A percentile compares a stretch with the other conserved stretches of the same genome.
Conservation (phyloP, 2,113 vertebrate species). For the Picathartes gymnocephalus region DNA sequence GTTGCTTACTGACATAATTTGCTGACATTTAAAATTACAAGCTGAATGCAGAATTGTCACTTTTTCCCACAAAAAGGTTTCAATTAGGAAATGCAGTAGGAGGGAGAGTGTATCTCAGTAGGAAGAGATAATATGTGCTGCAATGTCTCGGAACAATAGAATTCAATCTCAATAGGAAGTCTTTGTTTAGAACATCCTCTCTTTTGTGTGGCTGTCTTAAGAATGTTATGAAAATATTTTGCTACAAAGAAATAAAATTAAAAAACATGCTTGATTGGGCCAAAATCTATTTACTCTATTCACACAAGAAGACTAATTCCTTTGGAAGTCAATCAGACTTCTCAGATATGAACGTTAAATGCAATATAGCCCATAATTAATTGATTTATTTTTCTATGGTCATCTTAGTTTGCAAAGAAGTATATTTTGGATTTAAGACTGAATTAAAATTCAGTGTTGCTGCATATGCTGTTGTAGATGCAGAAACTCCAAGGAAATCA, state of each 20-base stretch:
- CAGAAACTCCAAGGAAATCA: not conserved
- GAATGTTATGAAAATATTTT: not conserved
- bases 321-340: not conserved
- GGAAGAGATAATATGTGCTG: conserved; percentile 5
- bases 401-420: not conserved
- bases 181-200: not conserved
- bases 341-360: not conserved
- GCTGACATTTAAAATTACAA: conserved; percentile 17
- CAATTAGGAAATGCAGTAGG: conserved; percentile 29
- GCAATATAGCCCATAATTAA: not conserved
- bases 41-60: not conserved
- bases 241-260: not conserved
- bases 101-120: conserved; percentile 5
- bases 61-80: not conserved
- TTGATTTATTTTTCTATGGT: not conserved
- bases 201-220: not conserved
- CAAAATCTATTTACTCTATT: not conserved
- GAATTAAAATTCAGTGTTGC: not conserved
- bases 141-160: not conserved
- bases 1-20: not conserved
- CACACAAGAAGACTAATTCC: not conserved
- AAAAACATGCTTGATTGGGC: not conserved
- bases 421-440: not conserved
- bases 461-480: not conserved
- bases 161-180: conserved; percentile 9